Percentiles rank a stretch among this genome's conserved stretches.
phyloP scores from a whole-genome alignment of 2,888 invertebrate genomes.

The Caenorhabditis virilis region DNA sequence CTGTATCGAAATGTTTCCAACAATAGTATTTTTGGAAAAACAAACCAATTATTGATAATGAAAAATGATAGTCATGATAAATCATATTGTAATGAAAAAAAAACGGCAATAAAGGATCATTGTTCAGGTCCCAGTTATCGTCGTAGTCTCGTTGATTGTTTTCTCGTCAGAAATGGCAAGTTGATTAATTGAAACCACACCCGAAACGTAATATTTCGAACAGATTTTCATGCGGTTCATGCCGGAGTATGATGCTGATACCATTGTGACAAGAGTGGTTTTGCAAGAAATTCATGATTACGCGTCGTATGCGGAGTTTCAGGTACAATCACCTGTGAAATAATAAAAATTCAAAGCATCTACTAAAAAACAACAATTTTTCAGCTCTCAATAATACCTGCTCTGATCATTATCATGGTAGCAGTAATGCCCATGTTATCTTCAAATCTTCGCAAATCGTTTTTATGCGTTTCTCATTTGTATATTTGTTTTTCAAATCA shows the following conservation, averaged over 20 bases:
- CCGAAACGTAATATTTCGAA: neutral
- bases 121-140: conserved; percentile 30
- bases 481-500: conserved; percentile 27
- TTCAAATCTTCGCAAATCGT: conserved; percentile 16
- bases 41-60: neutral
- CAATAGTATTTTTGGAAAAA: neutral
- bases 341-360: neutral
- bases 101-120: conserved; percentile 18
- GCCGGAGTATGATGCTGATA: conserved; percentile 24
- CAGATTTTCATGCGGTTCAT: conserved; percentile 19
- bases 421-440: conserved; percentile 7
- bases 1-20: neutral
- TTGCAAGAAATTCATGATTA: conserved; percentile 26
- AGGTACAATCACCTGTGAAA: conserved; percentile 7
- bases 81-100: no score
- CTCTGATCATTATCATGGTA: conserved; percentile 15
- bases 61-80: neutral
- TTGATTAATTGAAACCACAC: neutral
- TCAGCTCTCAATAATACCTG: conserved; percentile 26
- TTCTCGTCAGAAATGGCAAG: conserved; percentile 24
- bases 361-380: no score
- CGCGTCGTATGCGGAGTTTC: conserved; percentile 20
- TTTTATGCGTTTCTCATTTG: conserved; percentile 24
- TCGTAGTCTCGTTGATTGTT: conserved; percentile 15
- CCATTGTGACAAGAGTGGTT: conserved; percentile 26